Evolutionary conservation across 2,797 vertebrate species (phyloP), one percentile per base, ranked within the genome.

Genomic region (Xiphophorus birchmanni): DNA sequence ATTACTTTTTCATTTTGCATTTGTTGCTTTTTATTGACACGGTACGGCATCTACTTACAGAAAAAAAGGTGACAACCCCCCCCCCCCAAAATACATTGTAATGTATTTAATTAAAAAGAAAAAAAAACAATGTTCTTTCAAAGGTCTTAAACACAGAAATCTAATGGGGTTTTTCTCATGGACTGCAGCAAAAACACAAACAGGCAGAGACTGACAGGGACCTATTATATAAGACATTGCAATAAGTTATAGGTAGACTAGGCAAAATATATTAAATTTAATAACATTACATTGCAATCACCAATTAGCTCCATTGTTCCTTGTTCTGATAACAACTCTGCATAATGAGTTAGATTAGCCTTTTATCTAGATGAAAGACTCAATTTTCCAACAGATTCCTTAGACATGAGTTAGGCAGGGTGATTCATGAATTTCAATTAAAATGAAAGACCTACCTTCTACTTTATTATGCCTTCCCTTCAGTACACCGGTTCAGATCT

Each of bases 351-450:
- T 87, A 95, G 95, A 96, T 96, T 95, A 95, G 94, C 87, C 93
- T 95, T 96, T 96, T 96, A 96, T 96, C 95, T 87, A 93, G 95
- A 96, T 96, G 95, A 96, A 96, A 96, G 95, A 94, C 94, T 92
- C 93, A 84, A 94, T 95, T 95, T 95, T 96, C 94, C 94, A 89
- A 90, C 91, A 93, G 92, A 94, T 94, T 94, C 93, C 89, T 94
- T 87, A 94, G 94, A 95, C 94, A 94, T 88, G 88, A 94, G 91
- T 95, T 92, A 92, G 94, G 92, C 90, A 93, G 90, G 90, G 92
- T 93, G 94, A 96, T 94, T 94, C 92, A 95, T 95, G 93, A 94
- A 94, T 96, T 96, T 96, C 94, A 96, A 96, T 96, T 96, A 96
- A 96, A 96, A 96, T 92, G 92, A 95, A 95, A 94, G 92, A 93